phyloP scores from a whole-genome alignment of 2,113 vertebrate species.

The Ptychochromis oligacanthus region DNA sequence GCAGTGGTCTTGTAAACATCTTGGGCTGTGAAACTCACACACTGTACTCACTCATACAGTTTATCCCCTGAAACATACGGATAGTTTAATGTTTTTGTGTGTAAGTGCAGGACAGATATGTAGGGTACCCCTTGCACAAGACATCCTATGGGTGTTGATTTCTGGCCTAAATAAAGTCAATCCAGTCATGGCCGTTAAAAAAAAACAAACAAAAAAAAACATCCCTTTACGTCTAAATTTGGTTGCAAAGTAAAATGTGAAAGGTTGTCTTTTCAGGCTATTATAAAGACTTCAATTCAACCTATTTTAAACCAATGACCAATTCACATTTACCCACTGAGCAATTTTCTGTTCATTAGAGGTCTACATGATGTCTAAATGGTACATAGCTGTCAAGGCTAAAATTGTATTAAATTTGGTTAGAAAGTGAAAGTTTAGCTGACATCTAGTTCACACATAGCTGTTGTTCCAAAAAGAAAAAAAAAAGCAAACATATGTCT shows the following conservation, averaged over 20 bases:
- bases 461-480: background rate
- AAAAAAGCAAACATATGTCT: background rate
- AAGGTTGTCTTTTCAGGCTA: background rate
- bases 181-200: background rate
- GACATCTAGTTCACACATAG: background rate
- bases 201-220: too few relatives aligned
- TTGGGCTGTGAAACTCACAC: slow-evolving; percentile 6
- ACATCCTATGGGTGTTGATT: background rate
- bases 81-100: background rate
- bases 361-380: background rate
- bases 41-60: background rate
- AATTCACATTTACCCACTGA: background rate
- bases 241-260: too few relatives aligned
- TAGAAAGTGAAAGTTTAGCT: background rate
- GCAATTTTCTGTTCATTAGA: background rate
- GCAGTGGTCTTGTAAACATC: slow-evolving; percentile 32
- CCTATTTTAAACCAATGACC: background rate
- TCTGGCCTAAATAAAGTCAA: background rate
- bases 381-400: background rate
- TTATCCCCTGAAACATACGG: background rate
- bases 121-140: background rate
- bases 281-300: background rate
- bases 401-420: background rate
- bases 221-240: too few relatives aligned
- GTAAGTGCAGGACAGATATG: slow-evolving; percentile 2